These are phyloP conservation scores for Macropis europaea DNA, from an alignment of 2,888 invertebrate genomes.

Conservation along the genomic window DNA sequence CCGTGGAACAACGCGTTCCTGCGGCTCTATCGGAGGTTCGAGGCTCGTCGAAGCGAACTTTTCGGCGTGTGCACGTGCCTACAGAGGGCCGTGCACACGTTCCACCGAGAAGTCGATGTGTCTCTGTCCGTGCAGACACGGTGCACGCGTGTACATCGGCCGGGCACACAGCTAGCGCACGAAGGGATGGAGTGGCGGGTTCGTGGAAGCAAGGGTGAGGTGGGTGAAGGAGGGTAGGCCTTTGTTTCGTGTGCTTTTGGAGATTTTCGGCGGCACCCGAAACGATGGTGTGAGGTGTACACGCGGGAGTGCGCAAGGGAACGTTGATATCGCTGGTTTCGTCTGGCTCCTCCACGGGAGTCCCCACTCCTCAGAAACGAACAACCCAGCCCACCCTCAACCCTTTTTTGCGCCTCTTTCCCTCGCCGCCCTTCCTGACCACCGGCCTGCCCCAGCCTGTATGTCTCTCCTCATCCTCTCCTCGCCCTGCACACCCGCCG, in stretches of 20 bases:
- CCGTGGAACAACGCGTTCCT: constrained; percentile 35
- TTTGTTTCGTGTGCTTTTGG: constrained; percentile 73
- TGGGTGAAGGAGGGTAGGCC: constrained; percentile 49
- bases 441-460: constrained; percentile 40
- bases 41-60: constrained; percentile 35
- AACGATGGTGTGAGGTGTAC: constrained; percentile 61
- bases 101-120: constrained; percentile 35
- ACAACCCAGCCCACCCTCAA: constrained; percentile 39
- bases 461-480: constrained; percentile 26
- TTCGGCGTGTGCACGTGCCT: constrained; percentile 27
- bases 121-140: constrained; percentile 21
- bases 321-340: constrained; percentile 67
- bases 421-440: constrained; percentile 48
- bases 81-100: constrained; percentile 12
- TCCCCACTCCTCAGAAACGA: constrained; percentile 7
- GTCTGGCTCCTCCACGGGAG: constrained; percentile 55
- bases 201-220: constrained; percentile 55
- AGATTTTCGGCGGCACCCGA: constrained; percentile 71
- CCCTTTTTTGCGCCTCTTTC: constrained; percentile 46
- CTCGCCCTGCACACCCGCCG: constrained; percentile 44
- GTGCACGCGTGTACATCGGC: constrained; percentile 43
- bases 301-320: constrained; percentile 53
- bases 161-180: no score
- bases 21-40: constrained; percentile 25
- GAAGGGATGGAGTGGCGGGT: constrained; percentile 6